A percentile compares a stretch with the other conserved stretches of the same genome.
These are phyloP conservation scores for Lethrus apterus DNA, from an alignment of 1,140 invertebrate genomes.

Conservation along the genomic window DNA sequence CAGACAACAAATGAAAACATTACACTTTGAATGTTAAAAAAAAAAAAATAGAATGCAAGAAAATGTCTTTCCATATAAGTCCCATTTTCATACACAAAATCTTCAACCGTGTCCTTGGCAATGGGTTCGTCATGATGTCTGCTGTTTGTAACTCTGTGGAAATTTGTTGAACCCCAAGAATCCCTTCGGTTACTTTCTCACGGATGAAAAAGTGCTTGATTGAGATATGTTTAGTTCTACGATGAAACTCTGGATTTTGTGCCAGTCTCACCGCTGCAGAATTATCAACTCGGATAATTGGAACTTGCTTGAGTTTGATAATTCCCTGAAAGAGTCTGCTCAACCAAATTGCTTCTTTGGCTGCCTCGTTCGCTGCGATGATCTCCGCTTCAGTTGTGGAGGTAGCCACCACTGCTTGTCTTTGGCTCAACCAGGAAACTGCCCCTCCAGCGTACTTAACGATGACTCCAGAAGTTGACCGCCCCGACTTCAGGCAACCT, in stretches of 20 bases:
- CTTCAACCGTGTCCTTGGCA: neutral
- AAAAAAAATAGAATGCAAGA: no score
- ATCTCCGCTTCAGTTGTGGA: constrained; percentile 44
- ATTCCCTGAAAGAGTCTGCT: constrained; percentile 26
- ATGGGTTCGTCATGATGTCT: constrained; percentile 8
- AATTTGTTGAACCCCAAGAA: constrained; percentile 5
- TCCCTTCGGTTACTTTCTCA: constrained; percentile 25
- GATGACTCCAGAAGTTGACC: constrained; percentile 2
- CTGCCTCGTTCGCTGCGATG: constrained; percentile 39
- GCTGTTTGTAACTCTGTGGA: constrained; percentile 9
- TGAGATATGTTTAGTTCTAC: constrained; percentile 40
- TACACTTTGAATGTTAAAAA: no score
- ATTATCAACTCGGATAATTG: constrained; percentile 28
- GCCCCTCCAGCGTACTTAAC: constrained; percentile 7
- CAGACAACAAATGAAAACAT: no score
- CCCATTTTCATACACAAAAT: constrained; percentile 3
- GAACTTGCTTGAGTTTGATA: constrained; percentile 15
- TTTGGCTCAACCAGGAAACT: constrained; percentile 8
- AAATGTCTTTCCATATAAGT: no score
- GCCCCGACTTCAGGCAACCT: constrained; percentile 26
- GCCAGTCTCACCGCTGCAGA: constrained; percentile 25
- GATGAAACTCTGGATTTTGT: constrained; percentile 37
- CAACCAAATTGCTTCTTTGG: constrained; percentile 40
- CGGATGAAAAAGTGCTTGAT: constrained; percentile 38
- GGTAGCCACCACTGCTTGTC: constrained; percentile 20